A percentile compares a stretch with the other conserved stretches of the same genome.
Evolutionary conservation across 92 coral and sea anemone genomes (phyloP).

Genomic region (Bergia sp.): DNA sequence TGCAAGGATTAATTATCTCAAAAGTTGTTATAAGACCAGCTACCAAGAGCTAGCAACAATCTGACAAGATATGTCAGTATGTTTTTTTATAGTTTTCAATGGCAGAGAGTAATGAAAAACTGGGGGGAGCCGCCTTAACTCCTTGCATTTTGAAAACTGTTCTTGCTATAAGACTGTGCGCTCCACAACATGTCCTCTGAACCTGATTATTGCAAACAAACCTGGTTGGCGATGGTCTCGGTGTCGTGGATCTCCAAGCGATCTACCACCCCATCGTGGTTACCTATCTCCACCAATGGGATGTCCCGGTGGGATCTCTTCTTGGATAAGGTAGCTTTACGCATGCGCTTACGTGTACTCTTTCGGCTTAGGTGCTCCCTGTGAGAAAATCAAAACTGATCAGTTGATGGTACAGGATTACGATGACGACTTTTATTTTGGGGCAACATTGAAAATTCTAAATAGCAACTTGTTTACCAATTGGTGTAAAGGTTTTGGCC

Average conservation of each 20-base stretch:
- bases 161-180: too few relatives aligned
- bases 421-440: background rate
- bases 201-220: background rate
- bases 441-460: background rate
- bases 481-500: too few relatives aligned
- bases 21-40: too few relatives aligned
- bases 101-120: too few relatives aligned
- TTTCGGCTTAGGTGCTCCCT: conserved; percentile 21
- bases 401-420: background rate
- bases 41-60: too few relatives aligned
- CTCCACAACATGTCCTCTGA: too few relatives aligned
- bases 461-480: too few relatives aligned
- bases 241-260: background rate
- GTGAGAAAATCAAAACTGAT: background rate
- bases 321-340: background rate
- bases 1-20: too few relatives aligned
- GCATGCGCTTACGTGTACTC: conserved; percentile 13
- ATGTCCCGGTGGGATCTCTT: conserved; percentile 6
- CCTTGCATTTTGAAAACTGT: too few relatives aligned
- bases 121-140: too few relatives aligned
- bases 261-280: background rate
- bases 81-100: too few relatives aligned
- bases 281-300: conserved; percentile 1
- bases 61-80: too few relatives aligned
- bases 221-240: background rate